Evolutionary conservation across 1,140 invertebrate genomes (phyloP).

Genomic region (Pectinophora gossypiella): DNA sequence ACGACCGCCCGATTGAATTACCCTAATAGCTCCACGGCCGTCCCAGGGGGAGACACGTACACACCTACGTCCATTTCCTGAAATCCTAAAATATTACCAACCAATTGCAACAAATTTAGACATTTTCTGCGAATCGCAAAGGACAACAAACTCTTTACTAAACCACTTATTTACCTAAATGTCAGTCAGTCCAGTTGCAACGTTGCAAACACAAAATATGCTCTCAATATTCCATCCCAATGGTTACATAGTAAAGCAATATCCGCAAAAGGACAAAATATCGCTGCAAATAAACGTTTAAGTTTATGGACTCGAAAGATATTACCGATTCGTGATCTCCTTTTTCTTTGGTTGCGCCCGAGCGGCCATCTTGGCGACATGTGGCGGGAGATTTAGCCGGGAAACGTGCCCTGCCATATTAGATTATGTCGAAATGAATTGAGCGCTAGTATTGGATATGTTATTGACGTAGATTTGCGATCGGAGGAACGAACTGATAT

Average conservation of each 20-base stretch:
- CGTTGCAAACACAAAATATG: not conserved
- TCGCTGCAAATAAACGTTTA: slow-evolving; percentile 74
- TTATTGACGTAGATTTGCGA: slow-evolving; percentile 76
- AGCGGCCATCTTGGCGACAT: slow-evolving; percentile 74
- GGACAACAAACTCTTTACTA: not conserved
- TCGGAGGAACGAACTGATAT: slow-evolving; percentile 75
- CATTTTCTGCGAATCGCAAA: not conserved
- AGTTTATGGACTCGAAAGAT: slow-evolving; percentile 74
- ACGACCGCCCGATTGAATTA: slow-evolving; percentile 30
- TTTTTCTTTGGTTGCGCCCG: slow-evolving; percentile 69
- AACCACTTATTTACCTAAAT: not conserved
- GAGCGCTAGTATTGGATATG: slow-evolving; percentile 74
- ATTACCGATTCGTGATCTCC: slow-evolving; percentile 74
- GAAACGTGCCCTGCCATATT: slow-evolving; percentile 69
- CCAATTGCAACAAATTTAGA: not conserved
- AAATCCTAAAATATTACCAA: not conserved
- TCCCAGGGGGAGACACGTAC: slow-evolving; percentile 3
- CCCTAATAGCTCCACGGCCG: slow-evolving; percentile 13
- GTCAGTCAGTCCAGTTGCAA: not conserved
- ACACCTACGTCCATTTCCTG: not conserved
- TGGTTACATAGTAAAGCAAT: slow-evolving; percentile 52
- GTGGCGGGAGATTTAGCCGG: slow-evolving; percentile 73
- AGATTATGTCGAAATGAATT: slow-evolving; percentile 75
- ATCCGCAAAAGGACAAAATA: slow-evolving; percentile 72
- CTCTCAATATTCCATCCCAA: not conserved